Evolutionary conservation across 1,140 invertebrate species (phyloP).

Genomic region (Caenorhabditis tropicalis): DNA sequence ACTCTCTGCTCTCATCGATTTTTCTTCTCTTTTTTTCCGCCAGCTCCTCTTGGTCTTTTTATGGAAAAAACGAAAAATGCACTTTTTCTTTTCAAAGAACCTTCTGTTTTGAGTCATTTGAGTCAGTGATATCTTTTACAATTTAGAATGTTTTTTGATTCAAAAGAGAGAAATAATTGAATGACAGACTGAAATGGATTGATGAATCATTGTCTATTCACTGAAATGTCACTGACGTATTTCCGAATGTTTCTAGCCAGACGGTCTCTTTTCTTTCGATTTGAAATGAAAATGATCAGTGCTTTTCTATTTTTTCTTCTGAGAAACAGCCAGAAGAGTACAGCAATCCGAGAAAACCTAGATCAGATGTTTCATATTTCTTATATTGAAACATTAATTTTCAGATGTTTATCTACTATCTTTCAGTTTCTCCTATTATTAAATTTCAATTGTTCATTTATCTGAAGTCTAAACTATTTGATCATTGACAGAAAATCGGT

Average conservation of each 20-base stretch:
- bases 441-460: too few species aligned
- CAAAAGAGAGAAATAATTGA: neutral
- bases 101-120: neutral
- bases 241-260: too few species aligned
- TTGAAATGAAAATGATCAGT: neutral
- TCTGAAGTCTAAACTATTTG: too few species aligned
- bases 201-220: neutral
- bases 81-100: neutral
- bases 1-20: conserved; percentile 35
- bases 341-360: too few species aligned
- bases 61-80: neutral
- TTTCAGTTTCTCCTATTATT: too few species aligned
- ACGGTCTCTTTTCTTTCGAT: too few species aligned
- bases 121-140: neutral
- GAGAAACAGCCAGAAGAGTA: too few species aligned
- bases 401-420: too few species aligned
- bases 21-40: conserved; percentile 6
- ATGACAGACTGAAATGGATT: neutral
- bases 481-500: too few species aligned
- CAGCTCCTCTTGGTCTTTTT: neutral
- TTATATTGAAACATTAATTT: too few species aligned
- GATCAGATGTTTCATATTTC: too few species aligned
- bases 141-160: neutral
- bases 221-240: neutral
- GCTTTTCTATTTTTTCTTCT: too few species aligned